Evolutionary conservation across 2,113 vertebrate species (phyloP), one percentile per base, ranked within the genome.

Genomic region (Chrysochloris asiatica): DNA sequence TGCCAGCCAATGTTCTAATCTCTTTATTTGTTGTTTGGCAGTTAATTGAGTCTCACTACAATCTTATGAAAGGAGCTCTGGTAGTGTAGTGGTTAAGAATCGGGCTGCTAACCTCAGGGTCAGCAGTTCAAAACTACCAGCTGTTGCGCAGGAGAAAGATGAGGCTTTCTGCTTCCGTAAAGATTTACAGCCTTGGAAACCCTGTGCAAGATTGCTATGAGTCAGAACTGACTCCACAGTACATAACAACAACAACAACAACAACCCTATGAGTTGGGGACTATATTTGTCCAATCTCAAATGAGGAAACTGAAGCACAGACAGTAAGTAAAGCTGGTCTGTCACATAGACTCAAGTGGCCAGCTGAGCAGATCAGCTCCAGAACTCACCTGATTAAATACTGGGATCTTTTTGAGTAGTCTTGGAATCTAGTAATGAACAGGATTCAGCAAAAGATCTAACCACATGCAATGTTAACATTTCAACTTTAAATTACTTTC

Each of bases 401-500:
- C 33, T 11, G 47, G 30, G 14, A 30, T 83, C 28, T 33, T 38
- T 41, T 10, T 16, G 36, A 30, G 38, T 78, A 17, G n/a, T 63
- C 6, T 14, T 22, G 59, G 16, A 26, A 28, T 13, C 38, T 19
- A 54, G 26, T 47, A 61, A 65, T 33, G 76, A 45, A 72, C 6
- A 10, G 0, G 28, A 65, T 26, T 47, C 43, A 78, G 67, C 41
- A 56, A 81, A 73, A 63, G 10, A 26, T 16, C n/a, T 24, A 45
- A 28, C 50, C 33, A 69, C 0, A 59, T 69, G 80, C 63, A 67
- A 26, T n/a, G n/a, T 50, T 76, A 67, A 30, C 28, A 26, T 5
- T 41, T n/a, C n/a, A n/a, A n/a, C n/a, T 95, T 83, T 33, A 59
- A 90, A 67, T 71, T 21, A 91, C 9, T 83, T 69, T 73, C 50